A percentile compares a stretch with the other conserved stretches of the same genome.
These are phyloP conservation scores for Cyclophora albipunctata DNA, from an alignment of 2,888 invertebrate species.

Conservation along the genomic window DNA sequence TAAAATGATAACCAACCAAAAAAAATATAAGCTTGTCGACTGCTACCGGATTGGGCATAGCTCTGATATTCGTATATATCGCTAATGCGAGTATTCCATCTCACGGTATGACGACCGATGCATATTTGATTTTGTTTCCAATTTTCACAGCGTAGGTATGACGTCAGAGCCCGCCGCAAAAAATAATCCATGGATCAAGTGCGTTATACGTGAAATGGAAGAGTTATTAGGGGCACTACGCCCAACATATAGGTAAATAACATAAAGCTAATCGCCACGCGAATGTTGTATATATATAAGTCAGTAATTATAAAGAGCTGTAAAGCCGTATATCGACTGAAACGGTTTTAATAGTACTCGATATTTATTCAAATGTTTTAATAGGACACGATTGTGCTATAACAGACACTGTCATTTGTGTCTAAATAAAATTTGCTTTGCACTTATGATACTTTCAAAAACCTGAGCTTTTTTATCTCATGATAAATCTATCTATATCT, in stretches of 20 bases:
- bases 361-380: too few species aligned
- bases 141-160: constrained; percentile 50
- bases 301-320: too few species aligned
- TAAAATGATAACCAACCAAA: constrained; percentile 31
- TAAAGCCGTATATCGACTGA: too few species aligned
- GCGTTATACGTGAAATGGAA: constrained; percentile 51
- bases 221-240: not conserved
- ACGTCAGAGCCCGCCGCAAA: constrained; percentile 37
- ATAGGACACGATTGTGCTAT: too few species aligned
- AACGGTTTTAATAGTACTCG: too few species aligned
- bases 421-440: too few species aligned
- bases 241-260: not conserved
- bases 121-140: constrained; percentile 71
- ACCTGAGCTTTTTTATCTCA: too few species aligned
- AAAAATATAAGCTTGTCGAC: constrained; percentile 40
- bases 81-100: constrained; percentile 64
- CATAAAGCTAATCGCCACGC: not conserved
- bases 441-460: too few species aligned
- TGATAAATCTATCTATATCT: too few species aligned
- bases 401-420: too few species aligned
- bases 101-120: constrained; percentile 62
- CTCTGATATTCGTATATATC: constrained; percentile 46
- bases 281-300: too few species aligned
- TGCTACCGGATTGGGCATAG: constrained; percentile 38
- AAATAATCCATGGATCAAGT: constrained; percentile 42